Evolutionary conservation across 2,797 vertebrate species (phyloP), one percentile per base, ranked within the genome.

Genomic region (Alca torda): DNA sequence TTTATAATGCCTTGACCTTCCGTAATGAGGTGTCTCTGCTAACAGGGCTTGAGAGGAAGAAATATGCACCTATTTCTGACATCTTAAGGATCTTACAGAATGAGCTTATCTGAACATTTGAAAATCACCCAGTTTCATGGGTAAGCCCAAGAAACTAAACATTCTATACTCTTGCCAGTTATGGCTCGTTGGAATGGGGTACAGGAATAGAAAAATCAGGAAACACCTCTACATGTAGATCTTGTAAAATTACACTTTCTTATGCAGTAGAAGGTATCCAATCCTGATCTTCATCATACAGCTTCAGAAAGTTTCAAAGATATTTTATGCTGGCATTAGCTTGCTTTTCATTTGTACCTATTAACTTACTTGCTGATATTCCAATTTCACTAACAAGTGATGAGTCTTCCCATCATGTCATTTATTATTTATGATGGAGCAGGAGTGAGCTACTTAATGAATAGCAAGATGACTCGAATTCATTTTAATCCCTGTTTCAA

Each of bases 371-470:
- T 83, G 84, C 63, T 90, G 72, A 83, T 93, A 93, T 43, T 92
- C 64, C 92, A 64, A 91, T 92, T 77, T 87, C 86, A 83, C 37
- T 82, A 87, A 89, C 17, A 84, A 77, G 39, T 39, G 67, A 93
- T 73, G 30, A 95, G 35, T 63, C 25, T 82, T 72, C 63, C 60
- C 20, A 73, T 56, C 28, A 28, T 4, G 83, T n/a, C 1, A 83
- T 86, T 91, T 89, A 88, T 81, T 91, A 95, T 92, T 93, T 89
- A 77, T 75, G 65, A 72, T 21, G 28, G 65, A 94, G 69, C 23
- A 75, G 2, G 2, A 93, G 73, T n/a, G 76, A 95, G 50, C 24
- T 88, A 85, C n/a, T 74, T 86, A 85, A 91, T 88, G 76, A 95
- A 93, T 10, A 86, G 63, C 19, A 88, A 86, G 46, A 88, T 54